phyloP scores from a whole-genome alignment of 2,113 vertebrate genomes.

The Danionella cerebrum region DNA sequence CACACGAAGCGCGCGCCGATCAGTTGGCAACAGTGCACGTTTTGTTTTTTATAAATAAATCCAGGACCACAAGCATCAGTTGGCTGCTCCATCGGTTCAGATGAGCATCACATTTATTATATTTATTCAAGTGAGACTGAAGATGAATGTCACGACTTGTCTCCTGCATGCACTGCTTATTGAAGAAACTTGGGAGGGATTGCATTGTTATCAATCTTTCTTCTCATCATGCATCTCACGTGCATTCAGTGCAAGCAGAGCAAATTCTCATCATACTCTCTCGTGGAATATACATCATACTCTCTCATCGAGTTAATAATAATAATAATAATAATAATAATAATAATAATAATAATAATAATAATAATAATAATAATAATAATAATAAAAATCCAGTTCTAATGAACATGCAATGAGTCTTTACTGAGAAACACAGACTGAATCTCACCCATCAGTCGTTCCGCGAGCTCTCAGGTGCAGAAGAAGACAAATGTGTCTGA shows the following conservation, averaged over 20 bases:
- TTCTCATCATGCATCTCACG: slow-evolving; percentile 33
- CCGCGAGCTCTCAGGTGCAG: slow-evolving; percentile 8
- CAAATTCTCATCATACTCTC: slow-evolving; percentile 4
- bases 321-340: neutral
- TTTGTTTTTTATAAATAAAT: no score
- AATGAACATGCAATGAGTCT: no score
- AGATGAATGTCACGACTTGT: no score
- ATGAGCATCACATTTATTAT: no score
- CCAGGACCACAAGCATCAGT: neutral
- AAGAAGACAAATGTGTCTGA: neutral
- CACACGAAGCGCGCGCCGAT: slow-evolving; percentile 1
- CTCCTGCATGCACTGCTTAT: no score
- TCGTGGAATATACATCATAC: neutral
- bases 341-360: no score
- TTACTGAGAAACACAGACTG: neutral
- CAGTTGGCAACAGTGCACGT: neutral
- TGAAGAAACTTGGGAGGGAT: neutral
- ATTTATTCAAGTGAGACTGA: no score
- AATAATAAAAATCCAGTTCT: no score
- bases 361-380: no score
- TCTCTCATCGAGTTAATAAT: neutral
- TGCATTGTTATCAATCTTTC: neutral
- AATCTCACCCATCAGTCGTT: neutral
- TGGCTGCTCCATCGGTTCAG: neutral
- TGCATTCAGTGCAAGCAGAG: slow-evolving; percentile 24